phyloP scores from a whole-genome alignment of 2,888 invertebrate species.

The Monochamus alternatus region DNA sequence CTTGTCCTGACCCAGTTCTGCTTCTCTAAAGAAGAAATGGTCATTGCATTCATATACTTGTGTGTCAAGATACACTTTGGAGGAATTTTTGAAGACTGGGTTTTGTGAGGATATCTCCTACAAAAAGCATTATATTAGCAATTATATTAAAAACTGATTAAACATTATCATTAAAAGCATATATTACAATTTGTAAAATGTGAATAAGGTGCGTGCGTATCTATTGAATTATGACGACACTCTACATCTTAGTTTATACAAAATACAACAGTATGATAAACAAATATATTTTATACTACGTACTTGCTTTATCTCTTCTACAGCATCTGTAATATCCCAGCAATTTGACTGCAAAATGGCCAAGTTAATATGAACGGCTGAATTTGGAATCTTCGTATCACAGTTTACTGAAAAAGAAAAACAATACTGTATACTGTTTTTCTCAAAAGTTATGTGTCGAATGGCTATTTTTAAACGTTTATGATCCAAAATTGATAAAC shows the following conservation, averaged over 20 bases:
- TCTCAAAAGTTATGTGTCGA: no score
- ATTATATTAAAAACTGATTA: constrained; percentile 9
- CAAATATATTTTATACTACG: constrained; percentile 37
- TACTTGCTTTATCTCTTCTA: constrained; percentile 63
- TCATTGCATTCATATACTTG: constrained; percentile 64
- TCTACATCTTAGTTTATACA: no score
- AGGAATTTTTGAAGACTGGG: constrained; percentile 44
- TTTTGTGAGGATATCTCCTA: constrained; percentile 49
- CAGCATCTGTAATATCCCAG: constrained; percentile 71
- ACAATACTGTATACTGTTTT: not conserved
- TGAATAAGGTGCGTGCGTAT: no score
- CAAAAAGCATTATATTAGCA: constrained; percentile 38
- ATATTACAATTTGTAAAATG: no score
- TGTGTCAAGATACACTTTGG: constrained; percentile 52
- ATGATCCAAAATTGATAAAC: constrained; percentile 58
- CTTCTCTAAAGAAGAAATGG: constrained; percentile 64
- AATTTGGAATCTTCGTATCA: constrained; percentile 65
- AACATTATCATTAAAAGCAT: no score
- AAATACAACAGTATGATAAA: no score
- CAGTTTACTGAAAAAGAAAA: constrained; percentile 70
- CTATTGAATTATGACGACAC: no score
- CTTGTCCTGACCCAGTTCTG: constrained; percentile 60
- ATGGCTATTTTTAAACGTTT: no score
- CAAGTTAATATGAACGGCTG: constrained; percentile 72
- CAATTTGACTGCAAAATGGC: constrained; percentile 75